Evolutionary conservation across 1,140 invertebrate species (phyloP).

Genomic region (Lepidurus apus): DNA sequence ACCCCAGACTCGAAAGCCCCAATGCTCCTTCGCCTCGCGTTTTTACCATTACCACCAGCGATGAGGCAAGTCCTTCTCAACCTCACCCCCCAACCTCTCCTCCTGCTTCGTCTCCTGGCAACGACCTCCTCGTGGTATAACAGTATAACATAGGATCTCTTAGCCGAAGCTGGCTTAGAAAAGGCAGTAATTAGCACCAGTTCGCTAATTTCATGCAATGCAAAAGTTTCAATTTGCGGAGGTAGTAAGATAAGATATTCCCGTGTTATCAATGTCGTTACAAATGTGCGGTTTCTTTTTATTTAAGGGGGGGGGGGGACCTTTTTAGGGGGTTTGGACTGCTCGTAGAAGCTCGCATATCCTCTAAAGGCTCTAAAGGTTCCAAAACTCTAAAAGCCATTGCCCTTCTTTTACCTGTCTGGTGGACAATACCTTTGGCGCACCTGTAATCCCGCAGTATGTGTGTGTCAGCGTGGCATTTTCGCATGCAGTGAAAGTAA

Average conservation of each 20-base stretch:
- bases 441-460: not conserved
- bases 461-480: not conserved
- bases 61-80: not conserved
- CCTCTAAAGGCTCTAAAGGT: too few relatives aligned
- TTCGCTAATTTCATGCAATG: too few relatives aligned
- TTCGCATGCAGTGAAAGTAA: constrained; percentile 3
- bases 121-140: not conserved
- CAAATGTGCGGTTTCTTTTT: too few relatives aligned
- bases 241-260: too few relatives aligned
- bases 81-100: not conserved
- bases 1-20: too few relatives aligned
- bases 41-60: constrained; percentile 6
- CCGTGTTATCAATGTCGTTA: too few relatives aligned
- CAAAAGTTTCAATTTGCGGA: too few relatives aligned
- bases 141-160: not conserved
- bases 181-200: not conserved
- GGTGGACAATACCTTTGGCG: constrained; percentile 17
- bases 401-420: constrained; percentile 10
- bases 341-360: too few relatives aligned
- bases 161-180: not conserved
- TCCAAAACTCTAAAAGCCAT: not conserved
- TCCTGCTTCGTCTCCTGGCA: not conserved
- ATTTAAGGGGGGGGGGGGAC: too few relatives aligned
- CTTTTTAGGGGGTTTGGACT: too few relatives aligned
- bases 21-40: not conserved